Base-by-base conservation (phyloP, 2,888 invertebrate species). In the Panorpa germanica region DNA sequence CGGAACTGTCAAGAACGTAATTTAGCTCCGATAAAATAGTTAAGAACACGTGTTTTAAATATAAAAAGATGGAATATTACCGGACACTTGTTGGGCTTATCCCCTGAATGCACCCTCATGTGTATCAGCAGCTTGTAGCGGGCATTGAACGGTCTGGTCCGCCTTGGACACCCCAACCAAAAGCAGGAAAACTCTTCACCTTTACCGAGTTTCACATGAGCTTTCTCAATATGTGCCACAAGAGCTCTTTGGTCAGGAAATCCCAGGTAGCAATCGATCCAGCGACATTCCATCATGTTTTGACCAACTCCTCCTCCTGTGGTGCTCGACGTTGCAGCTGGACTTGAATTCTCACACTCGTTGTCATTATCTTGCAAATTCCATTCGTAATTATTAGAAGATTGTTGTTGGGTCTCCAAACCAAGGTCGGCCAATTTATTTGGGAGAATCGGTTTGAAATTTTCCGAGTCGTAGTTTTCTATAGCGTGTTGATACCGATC, bases 71-170 rank as follows among this genome's bases (percentile, higher is more conserved):
- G n/a, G n/a, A n/a, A n/a, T n/a, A 83, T 78, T 61, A 96, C 95
- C 54, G 83, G 81, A 55, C 96, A 98, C 53, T 85, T 78, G 53
- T 96, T 93, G 0, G 96, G 96, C 49, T 96, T 96, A 48, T 98
- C 95, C 4, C 96, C 95, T 12, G 91, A 93, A 52, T 98, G 98
- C 0, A 95, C 82, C 10, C 96, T 59, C 88, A 96, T 91, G 49
- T 95, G 93, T 29, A 83, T 96, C 22, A 95, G 70, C 24, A 98
- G 62, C 54, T 96, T 98, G 61, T 98, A 98, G 39, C 95, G 70
- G 0, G 96, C 96, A 55, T 96, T 95, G 60, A 96, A 96, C 0
- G 93, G 91, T 33, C 88, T 72, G 10, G 76, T 71, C 38, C 78
- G 69, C 31, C 91, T 59, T 0, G 83, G 78, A 52, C 96, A 96